Base-by-base conservation (phyloP, 2,797 vertebrate species). In the Alectoris magna region DNA sequence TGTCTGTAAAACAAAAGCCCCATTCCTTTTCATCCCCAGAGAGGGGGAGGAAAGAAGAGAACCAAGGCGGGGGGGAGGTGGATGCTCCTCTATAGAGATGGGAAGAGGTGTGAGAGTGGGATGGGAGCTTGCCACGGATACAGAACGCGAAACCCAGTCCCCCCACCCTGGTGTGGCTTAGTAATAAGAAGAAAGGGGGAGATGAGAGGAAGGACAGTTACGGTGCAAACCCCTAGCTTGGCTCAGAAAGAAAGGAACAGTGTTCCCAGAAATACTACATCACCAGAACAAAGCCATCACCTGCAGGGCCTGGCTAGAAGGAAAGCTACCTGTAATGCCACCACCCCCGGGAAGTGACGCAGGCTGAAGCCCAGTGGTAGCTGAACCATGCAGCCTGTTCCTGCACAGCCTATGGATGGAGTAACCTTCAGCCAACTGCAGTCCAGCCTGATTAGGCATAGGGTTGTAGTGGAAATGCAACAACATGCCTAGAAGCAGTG, bases 1-100 rank as follows among this genome's bases (percentile, higher is more conserved):
- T 87, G 88, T 93, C 85, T 5, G 2, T 90, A 91, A 95, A 93
- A 96, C 94, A 96, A 96, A 96, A 96, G 92, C 74, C 90, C 77
- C 80, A 51, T 93, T 96, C 87, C 94, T 46, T 93, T 95, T 93
- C 87, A 94, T 95, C 93, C 80, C 77, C 60, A 92, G 85, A 95
- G 80, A 88, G 26, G 43, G 68, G 69, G 91, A 91, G 83, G 71
- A 94, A 90, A 55, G 46, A 91, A 84, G 17, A 90, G 53, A 92
- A 81, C 60, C 58, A 22, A 72, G 1, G 3, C 34, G 39, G 46
- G 26, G 79, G 38, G 31, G 41, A 74, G 48, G 77, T 2, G 36
- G 82, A 78, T 85, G 23, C 67, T 93, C 56, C 73, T 79, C 63
- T 84, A 78, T 75, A 89, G 70, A 73, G 44, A 87, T 64, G 82